Evolutionary conservation across 2,888 invertebrate genomes (phyloP), one percentile per base, ranked within the genome.

Genomic region (Monoplex corrugatus): DNA sequence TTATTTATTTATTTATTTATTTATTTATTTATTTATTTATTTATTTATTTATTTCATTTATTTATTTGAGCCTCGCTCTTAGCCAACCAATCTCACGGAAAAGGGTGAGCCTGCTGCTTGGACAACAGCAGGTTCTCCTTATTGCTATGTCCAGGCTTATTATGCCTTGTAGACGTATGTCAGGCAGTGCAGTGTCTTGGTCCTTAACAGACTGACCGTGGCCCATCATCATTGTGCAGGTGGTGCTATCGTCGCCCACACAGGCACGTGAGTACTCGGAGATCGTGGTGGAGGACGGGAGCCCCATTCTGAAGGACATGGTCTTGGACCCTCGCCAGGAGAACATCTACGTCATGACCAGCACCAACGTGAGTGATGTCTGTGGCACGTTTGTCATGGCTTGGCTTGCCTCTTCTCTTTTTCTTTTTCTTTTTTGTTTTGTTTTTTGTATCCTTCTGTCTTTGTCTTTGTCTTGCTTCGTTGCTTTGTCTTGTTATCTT

Each of bases 201-300:
- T n/a, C n/a, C n/a, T n/a, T n/a, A n/a, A n/a, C n/a, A n/a, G n/a
- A n/a, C n/a, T n/a, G n/a, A n/a, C n/a, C n/a, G n/a, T n/a, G n/a
- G n/a, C n/a, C n/a, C n/a, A n/a, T n/a, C n/a, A n/a, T n/a, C n/a
- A n/a, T 87, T 28, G 28, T 28, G 16, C 96, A 97, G 97, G 98
- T 99, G 91, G 98, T 98, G n/a, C 98, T 99, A 8, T 98, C 98
- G 96, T 97, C 97, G 32, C 97, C 95, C n/a, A 98, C 97, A 44
- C 96, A 97, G 89, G 98, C 98, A 16, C 97, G 98, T 93, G 98
- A 94, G 89, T 94, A 94, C 90, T 92, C 92, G 5, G 91, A 93
- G 72, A 89, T 92, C 3, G 87, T 91, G 19, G 91, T 95, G 28
- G 93, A 94, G 87, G 88, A 89, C 6, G 93, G 92, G 2, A 92